Base-by-base conservation (phyloP, 2,888 invertebrate species). In the Metacarcinus magister region DNA sequence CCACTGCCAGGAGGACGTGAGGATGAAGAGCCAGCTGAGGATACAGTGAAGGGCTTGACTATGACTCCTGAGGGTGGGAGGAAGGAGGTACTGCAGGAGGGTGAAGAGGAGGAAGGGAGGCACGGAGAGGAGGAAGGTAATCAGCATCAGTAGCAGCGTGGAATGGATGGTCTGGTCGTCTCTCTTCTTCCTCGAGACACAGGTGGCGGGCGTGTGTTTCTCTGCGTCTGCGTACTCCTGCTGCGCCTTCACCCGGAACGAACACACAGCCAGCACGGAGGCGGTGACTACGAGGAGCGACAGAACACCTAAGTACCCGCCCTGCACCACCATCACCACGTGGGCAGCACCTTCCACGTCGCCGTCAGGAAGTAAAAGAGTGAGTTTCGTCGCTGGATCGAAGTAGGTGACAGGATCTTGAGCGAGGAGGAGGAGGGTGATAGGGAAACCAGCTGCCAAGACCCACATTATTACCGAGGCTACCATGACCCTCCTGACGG, bases 1-100 rank as follows among this genome's bases (percentile, higher is more conserved):
- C 95, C 95, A 95, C 43, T 95, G 82, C 95, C 95, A 95, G 60
- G 95, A 95, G 60, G 95, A 82, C 46, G 89, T 89, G 7, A 87
- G 10, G 0, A 95, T 67, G 67, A 93, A 93, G 43, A 43, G 39
- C 95, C 95, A 95, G 44, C 23, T 46, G 32, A 32, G 54, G 23
- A 87, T 23, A 46, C n/a, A 46, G 95, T 46, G 39, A 7, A 95
- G 28, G 91, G 32, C 28, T 16, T 46, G 95, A 16, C 43, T 67
- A 5, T 95, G 82, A 5, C 92, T 95, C 46, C 10, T 39, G 67
- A 90, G 43, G 43, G 32, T 7, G 28, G 48, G 23, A 28, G 82
- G n/a, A 5, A 93, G 90, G 28, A 54, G 23, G 67, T 19, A 23
- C 46, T n/a, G 44, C 44, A 44, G 93, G n/a, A 93, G 46, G 43